phyloP scores from a whole-genome alignment of 2,888 invertebrate species.

The Subacronicta megacephala region DNA sequence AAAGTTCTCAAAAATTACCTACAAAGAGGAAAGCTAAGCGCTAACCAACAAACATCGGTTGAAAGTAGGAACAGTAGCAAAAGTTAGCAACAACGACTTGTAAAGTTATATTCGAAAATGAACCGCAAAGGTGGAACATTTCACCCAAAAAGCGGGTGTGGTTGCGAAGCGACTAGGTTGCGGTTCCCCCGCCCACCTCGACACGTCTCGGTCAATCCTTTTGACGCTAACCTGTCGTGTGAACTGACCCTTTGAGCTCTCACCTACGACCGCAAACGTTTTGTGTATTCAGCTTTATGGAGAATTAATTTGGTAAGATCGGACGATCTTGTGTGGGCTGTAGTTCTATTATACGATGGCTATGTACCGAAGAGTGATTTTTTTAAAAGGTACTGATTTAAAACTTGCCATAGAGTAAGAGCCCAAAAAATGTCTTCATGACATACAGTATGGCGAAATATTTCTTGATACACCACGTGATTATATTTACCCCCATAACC shows the following conservation, averaged over 20 bases:
- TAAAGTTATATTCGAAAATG: conserved; percentile 55
- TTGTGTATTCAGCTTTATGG: conserved; percentile 75
- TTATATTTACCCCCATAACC: too few species aligned
- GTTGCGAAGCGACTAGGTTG: conserved; percentile 74
- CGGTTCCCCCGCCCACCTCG: conserved; percentile 71
- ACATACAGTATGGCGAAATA: too few species aligned
- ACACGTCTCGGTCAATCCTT: conserved; percentile 83
- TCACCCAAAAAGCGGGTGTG: conserved; percentile 69
- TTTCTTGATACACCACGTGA: too few species aligned
- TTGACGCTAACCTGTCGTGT: conserved; percentile 78
- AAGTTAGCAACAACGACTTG: conserved; percentile 52
- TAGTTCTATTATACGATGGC: conserved; percentile 3
- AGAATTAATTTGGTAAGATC: conserved; percentile 64
- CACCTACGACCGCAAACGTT: conserved; percentile 86
- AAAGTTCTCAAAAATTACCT: conserved; percentile 7
- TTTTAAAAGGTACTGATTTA: too few species aligned
- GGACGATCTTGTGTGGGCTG: conserved; percentile 23
- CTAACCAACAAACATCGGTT: conserved; percentile 36
- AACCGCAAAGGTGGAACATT: conserved; percentile 64
- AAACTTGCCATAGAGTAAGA: too few species aligned
- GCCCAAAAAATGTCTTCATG: too few species aligned
- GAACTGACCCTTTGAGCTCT: conserved; percentile 85
- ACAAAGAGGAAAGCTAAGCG: conserved; percentile 21
- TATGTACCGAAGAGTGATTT: too few species aligned
- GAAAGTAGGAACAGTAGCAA: conserved; percentile 37